phyloP scores from a whole-genome alignment of 1,140 invertebrate species.

The Eufriesea mexicana region DNA sequence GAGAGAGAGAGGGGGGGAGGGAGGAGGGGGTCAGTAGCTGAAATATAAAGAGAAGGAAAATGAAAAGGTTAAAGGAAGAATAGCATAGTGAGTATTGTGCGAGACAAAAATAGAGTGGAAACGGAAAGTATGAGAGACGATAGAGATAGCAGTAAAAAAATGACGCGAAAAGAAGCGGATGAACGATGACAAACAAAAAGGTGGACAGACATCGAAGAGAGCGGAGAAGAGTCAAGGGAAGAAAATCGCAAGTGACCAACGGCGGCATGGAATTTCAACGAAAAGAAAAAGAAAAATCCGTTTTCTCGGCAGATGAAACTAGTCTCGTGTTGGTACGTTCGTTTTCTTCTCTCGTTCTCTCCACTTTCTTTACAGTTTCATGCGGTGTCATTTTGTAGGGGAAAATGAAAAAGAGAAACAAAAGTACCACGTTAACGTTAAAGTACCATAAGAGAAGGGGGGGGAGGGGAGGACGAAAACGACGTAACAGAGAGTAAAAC shows the following conservation, averaged over 20 bases:
- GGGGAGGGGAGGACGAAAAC: neutral
- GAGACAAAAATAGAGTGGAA: slow-evolving; percentile 26
- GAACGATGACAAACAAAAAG: neutral
- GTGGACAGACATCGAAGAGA: neutral
- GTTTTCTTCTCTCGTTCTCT: slow-evolving; percentile 1
- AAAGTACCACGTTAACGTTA: neutral
- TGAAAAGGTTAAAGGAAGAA: neutral
- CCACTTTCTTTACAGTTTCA: slow-evolving; percentile 8
- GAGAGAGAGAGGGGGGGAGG: too few species aligned
- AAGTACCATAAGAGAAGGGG: neutral
- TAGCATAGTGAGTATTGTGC: slow-evolving; percentile 1
- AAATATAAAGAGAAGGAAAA: neutral
- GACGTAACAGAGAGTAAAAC: neutral
- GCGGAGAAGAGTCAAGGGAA: slow-evolving; percentile 1
- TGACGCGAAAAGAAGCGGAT: neutral
- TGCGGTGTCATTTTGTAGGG: slow-evolving; percentile 9
- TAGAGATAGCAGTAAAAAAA: neutral
- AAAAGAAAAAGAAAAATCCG: slow-evolving; percentile 28
- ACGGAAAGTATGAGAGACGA: slow-evolving; percentile 6
- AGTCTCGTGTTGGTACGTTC: neutral
- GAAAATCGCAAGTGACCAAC: neutral
- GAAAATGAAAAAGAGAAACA: neutral
- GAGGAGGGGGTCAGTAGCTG: neutral
- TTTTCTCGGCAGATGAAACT: neutral
- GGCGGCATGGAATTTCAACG: neutral